Evolutionary conservation across 2,888 invertebrate genomes (phyloP), one percentile per base, ranked within the genome.

Genomic region (Pheosia tremula): DNA sequence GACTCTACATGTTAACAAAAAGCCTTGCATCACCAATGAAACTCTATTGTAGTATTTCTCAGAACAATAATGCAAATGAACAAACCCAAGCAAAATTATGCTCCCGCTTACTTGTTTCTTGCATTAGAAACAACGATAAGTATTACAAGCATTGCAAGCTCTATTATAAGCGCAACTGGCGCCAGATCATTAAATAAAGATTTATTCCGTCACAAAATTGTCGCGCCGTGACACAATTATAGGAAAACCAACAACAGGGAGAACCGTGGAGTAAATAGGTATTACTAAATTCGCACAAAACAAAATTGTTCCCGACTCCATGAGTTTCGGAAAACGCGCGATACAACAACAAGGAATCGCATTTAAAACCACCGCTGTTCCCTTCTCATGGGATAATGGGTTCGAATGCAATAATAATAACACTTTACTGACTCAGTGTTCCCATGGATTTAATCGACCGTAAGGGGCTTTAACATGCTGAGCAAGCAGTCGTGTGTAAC

Each of bases 211-310:
- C 57, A 43, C 62, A 63, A 65, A 63, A 65, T 66, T 58, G 68
- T 66, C 64, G 61, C 64, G 60, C 64, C 67, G 64, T 66, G 69
- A 69, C 64, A 64, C 66, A 74, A 71, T 72, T 70, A 64, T 39
- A 60, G 66, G 66, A 64, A 67, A 71, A 69, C 24, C 24, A 24
- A 58, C 61, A 74, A 65, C 60, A 66, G 70, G 68, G 45, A 76
- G 72, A 75, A 62, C 61, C 63, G 50, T 39, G 47, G 61, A 62
- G 60, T 66, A 67, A 72, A 75, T 66, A 67, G 64, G 72, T 68
- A 72, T 67, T 57, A 61, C 64, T 45, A 66, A 66, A 68, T 63
- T 66, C 58, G 58, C 62, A 64, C 60, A 38, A 63, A 69, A 66
- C 66, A 62, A 68, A 69, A 71, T 66, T 62, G 57, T 65, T 45